Conservation (phyloP, 2,113 vertebrate genomes). For the Proteles cristata region DNA sequence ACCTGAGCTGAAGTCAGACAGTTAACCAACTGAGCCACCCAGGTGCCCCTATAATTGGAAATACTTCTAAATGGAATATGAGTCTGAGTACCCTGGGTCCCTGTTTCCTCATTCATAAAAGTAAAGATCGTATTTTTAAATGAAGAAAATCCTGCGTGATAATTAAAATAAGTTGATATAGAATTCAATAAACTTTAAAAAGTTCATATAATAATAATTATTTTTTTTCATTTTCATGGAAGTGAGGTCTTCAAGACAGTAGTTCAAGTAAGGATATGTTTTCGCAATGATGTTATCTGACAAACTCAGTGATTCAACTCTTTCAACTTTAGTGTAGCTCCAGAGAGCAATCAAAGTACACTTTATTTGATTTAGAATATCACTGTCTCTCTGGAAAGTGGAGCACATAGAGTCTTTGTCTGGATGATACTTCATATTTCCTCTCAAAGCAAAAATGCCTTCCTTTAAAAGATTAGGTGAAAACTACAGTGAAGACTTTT, state of each 20-base stretch:
- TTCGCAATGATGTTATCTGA: background rate
- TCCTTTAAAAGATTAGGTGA: background rate
- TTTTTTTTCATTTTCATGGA: background rate
- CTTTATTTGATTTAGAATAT: slow-evolving; percentile 35
- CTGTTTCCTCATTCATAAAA: too few relatives aligned
- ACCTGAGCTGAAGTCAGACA: too few relatives aligned
- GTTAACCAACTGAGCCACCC: too few relatives aligned
- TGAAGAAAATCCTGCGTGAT: background rate
- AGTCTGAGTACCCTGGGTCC: too few relatives aligned
- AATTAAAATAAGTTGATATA: background rate
- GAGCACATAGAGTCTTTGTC: background rate
- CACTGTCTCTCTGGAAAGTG: background rate
- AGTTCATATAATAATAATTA: background rate
- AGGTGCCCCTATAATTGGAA: too few relatives aligned
- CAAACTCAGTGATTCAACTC: background rate
- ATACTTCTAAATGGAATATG: too few relatives aligned
- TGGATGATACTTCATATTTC: background rate
- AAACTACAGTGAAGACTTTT: background rate
- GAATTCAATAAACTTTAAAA: background rate
- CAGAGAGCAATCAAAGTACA: background rate
- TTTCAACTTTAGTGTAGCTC: background rate
- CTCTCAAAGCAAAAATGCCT: background rate
- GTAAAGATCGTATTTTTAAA: background rate
- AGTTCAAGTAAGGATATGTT: background rate
- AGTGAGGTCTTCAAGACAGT: background rate